Percentiles rank a stretch among this genome's conserved stretches.
phyloP scores from a whole-genome alignment of 2,113 vertebrate genomes.

The Progne subis region DNA sequence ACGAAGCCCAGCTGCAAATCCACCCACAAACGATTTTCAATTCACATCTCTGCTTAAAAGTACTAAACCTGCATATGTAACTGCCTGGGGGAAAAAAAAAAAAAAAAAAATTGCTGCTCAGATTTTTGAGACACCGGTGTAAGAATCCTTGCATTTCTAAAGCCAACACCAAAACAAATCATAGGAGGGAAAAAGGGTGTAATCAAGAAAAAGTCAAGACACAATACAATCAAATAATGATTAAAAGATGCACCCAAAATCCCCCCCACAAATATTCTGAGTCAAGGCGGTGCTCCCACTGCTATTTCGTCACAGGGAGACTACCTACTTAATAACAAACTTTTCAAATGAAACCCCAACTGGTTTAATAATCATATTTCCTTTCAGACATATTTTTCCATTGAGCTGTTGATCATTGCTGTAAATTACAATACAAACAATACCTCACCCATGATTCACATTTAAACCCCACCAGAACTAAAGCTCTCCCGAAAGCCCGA shows the following conservation, averaged over 20 bases:
- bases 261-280: background rate
- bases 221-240: background rate
- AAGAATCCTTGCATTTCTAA: background rate
- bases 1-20: background rate
- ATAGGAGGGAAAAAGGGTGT: fast-evolving
- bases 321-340: background rate
- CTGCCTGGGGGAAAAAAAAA: background rate
- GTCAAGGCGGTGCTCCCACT: background rate
- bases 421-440: background rate
- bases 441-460: background rate
- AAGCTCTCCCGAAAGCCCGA: background rate
- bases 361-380: background rate
- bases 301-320: background rate
- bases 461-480: background rate
- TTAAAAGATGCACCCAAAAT: background rate
- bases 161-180: background rate
- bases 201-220: background rate
- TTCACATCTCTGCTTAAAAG: background rate
- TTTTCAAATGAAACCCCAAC: background rate
- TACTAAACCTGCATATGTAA: background rate
- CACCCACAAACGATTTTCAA: background rate
- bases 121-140: background rate
- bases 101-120: background rate
- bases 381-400: background rate
- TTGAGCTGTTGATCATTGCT: background rate